Evolutionary conservation across 2,113 vertebrate genomes (phyloP).

Genomic region (Aegotheles bennettii): DNA sequence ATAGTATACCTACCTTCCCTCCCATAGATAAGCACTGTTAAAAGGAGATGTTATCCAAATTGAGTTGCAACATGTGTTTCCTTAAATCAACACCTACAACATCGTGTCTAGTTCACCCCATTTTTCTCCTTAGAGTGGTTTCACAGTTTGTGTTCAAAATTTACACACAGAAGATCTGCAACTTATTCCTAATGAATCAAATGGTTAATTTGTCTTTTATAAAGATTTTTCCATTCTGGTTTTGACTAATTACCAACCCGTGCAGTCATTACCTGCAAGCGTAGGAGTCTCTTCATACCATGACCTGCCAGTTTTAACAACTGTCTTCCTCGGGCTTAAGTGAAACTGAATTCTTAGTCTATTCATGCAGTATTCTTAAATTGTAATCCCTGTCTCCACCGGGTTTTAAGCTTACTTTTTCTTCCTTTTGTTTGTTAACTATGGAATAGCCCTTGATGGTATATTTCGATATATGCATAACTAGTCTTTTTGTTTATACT

Average conservation of each 20-base stretch:
- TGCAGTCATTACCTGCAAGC: slow-evolving; percentile 33
- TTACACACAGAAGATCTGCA: not conserved
- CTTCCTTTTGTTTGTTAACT: slow-evolving; percentile 36
- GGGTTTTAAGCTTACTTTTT: slow-evolving; percentile 35
- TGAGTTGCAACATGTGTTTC: not conserved
- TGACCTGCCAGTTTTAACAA: slow-evolving; percentile 39
- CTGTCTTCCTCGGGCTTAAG: slow-evolving; percentile 8
- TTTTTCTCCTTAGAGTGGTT: not conserved
- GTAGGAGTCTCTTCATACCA: slow-evolving; percentile 1
- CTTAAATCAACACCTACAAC: not conserved
- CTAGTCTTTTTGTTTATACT: slow-evolving; percentile 5
- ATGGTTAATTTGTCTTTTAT: slow-evolving; percentile 48
- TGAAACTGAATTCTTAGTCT: slow-evolving; percentile 43
- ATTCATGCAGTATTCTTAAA: not conserved
- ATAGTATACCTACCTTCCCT: not conserved
- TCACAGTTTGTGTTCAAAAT: not conserved
- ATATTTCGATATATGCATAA: not conserved
- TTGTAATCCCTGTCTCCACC: slow-evolving; percentile 29
- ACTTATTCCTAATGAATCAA: slow-evolving; percentile 8
- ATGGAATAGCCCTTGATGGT: not conserved
- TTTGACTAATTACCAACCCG: slow-evolving; percentile 53
- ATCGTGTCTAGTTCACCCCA: not conserved
- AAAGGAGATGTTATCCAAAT: not conserved
- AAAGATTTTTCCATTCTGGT: slow-evolving; percentile 39
- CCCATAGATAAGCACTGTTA: accelerated